These are phyloP conservation scores for Drosophila stalkeri DNA, from an alignment of 2,888 invertebrate species.

Conservation along the genomic window DNA sequence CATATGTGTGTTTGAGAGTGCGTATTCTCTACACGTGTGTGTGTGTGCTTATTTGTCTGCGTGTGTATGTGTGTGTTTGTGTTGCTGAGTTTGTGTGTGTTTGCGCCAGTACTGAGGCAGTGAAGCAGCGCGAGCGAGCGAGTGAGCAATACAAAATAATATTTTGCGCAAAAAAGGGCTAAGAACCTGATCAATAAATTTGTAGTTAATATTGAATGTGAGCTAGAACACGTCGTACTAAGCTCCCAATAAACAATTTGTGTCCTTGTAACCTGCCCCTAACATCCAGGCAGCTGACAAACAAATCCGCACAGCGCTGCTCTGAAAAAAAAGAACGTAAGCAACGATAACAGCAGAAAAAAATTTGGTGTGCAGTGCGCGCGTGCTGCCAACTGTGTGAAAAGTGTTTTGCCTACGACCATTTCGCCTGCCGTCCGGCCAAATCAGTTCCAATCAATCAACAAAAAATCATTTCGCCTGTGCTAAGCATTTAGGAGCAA, in stretches of 20 bases:
- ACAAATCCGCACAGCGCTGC: slow-evolving; percentile 33
- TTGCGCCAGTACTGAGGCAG: slow-evolving; percentile 55
- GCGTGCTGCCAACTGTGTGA: slow-evolving; percentile 70
- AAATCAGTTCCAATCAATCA: slow-evolving; percentile 10
- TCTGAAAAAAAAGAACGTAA: slow-evolving; percentile 55
- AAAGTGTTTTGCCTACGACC: slow-evolving; percentile 47
- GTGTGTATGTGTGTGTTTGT: slow-evolving; percentile 38
- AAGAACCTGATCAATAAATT: slow-evolving; percentile 72
- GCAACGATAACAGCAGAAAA: slow-evolving; percentile 68
- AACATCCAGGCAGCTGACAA: slow-evolving; percentile 39
- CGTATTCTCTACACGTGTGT: slow-evolving; percentile 25
- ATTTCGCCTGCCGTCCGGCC: slow-evolving; percentile 6
- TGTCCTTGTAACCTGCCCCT: slow-evolving; percentile 24
- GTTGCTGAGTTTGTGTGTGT: slow-evolving; percentile 25
- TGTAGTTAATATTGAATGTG: slow-evolving; percentile 46
- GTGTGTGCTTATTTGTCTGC: not conserved
- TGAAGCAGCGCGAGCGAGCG: slow-evolving; percentile 70
- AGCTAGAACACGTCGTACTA: slow-evolving; percentile 39
- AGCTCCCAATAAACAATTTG: slow-evolving; percentile 30
- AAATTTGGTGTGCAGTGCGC: slow-evolving; percentile 60
- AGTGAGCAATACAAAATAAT: slow-evolving; percentile 74
- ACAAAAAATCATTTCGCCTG: slow-evolving; percentile 20
- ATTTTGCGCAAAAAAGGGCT: slow-evolving; percentile 75
- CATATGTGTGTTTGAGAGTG: slow-evolving; percentile 36
- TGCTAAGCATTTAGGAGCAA: slow-evolving; percentile 15